These are phyloP conservation scores for Beris chalybata DNA, from an alignment of 2,888 invertebrate species.

Conservation along the genomic window DNA sequence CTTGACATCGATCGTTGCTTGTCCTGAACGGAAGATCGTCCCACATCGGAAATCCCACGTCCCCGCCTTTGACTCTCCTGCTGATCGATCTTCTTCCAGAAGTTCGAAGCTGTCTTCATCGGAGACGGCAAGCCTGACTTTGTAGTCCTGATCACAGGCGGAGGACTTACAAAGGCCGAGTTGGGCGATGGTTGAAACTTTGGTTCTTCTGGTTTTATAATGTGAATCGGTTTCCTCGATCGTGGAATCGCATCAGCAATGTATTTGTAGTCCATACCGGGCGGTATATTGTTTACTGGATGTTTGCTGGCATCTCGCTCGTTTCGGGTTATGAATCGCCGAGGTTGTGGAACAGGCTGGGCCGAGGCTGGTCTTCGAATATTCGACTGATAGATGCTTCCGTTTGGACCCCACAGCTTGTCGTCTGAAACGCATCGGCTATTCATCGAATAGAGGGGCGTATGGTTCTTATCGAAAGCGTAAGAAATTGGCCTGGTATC, in stretches of 20 bases:
- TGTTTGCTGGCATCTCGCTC: slow-evolving; percentile 7
- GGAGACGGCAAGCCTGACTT: slow-evolving; percentile 50
- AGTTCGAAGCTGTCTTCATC: slow-evolving; percentile 62
- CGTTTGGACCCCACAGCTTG: slow-evolving; percentile 52
- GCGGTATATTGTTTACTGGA: background rate
- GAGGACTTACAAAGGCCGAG: slow-evolving; percentile 47
- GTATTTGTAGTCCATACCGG: slow-evolving; percentile 62
- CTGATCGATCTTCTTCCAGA: slow-evolving; percentile 67
- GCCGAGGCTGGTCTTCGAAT: slow-evolving; percentile 47
- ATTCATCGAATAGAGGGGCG: slow-evolving; percentile 40
- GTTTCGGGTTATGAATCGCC: slow-evolving; percentile 29
- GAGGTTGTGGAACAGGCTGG: slow-evolving; percentile 26
- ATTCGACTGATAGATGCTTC: slow-evolving; percentile 47
- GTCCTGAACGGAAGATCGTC: slow-evolving; percentile 31
- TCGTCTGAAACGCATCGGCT: slow-evolving; percentile 56
- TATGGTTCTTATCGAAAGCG: slow-evolving; percentile 57
- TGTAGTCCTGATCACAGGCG: slow-evolving; percentile 50
- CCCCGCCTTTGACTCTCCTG: slow-evolving; percentile 56
- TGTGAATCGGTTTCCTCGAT: slow-evolving; percentile 72
- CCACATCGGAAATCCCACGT: slow-evolving; percentile 38
- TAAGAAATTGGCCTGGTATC: slow-evolving; percentile 60
- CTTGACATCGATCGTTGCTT: slow-evolving; percentile 54
- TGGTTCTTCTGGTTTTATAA: slow-evolving; percentile 59
- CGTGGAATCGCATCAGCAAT: slow-evolving; percentile 73
- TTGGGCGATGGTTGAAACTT: slow-evolving; percentile 43